These are phyloP conservation scores for Mesorhabditis sp. DNA, from an alignment of 2,888 invertebrate genomes.

Conservation along the genomic window DNA sequence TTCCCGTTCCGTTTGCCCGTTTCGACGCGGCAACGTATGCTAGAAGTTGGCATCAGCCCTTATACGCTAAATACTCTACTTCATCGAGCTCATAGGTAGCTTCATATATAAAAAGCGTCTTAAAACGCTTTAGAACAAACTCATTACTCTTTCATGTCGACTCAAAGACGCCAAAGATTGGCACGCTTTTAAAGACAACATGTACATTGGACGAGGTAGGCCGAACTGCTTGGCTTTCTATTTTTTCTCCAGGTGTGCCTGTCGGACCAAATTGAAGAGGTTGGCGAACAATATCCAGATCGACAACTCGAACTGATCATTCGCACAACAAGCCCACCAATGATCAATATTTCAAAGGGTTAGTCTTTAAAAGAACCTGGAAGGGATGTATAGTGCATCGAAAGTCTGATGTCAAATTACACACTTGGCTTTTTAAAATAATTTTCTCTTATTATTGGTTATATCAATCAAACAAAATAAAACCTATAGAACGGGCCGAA, in stretches of 20 bases:
- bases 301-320: conserved; percentile 36
- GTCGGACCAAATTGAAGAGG: conserved; percentile 39
- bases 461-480: background rate
- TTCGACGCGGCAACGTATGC: conserved; percentile 27
- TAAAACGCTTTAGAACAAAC: conserved; percentile 32
- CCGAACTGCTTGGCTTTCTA: background rate
- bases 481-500: conserved; percentile 21
- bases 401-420: background rate
- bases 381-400: background rate
- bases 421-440: background rate
- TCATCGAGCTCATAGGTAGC: conserved; percentile 37
- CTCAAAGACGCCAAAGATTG: conserved; percentile 36
- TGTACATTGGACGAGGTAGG: conserved; percentile 34
- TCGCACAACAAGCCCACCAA: conserved; percentile 30
- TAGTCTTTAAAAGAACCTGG: background rate
- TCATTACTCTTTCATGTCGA: conserved; percentile 43
- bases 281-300: conserved; percentile 32
- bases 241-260: conserved; percentile 22
- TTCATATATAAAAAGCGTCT: background rate
- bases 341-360: conserved; percentile 24
- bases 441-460: background rate
- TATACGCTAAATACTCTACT: conserved; percentile 37
- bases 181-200: conserved; percentile 35
- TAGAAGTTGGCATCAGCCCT: conserved; percentile 35
- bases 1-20: conserved; percentile 38